A percentile compares a stretch with the other conserved stretches of the same genome.
These are phyloP conservation scores for Chrysogorgia sp. DNA, from an alignment of 92 coral and sea anemone genomes.

Conservation along the genomic window DNA sequence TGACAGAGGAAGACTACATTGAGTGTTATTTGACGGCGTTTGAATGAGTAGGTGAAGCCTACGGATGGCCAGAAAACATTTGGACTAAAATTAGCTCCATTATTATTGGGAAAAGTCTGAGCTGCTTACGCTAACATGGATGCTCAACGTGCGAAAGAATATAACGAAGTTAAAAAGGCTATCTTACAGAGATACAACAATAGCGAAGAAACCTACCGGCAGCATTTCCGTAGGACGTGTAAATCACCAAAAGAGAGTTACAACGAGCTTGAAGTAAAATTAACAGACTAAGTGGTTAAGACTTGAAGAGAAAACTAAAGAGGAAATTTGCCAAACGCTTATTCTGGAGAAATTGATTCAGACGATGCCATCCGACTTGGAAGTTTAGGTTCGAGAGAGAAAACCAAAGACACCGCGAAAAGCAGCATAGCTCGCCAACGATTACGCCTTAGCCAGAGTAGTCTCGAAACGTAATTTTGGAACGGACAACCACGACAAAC, in stretches of 20 bases:
- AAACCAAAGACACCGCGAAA: background rate
- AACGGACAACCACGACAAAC: no score
- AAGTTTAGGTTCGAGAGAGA: conserved; percentile 48
- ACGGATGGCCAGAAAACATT: conserved; percentile 41
- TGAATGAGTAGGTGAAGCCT: conserved; percentile 34
- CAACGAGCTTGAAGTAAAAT: conserved; percentile 33
- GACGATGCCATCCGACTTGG: conserved; percentile 40
- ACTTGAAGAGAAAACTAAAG: conserved; percentile 36
- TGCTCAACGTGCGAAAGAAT: conserved; percentile 14
- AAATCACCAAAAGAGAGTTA: conserved; percentile 47
- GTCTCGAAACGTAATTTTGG: no score
- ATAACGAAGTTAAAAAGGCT: conserved; percentile 50
- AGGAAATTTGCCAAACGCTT: conserved; percentile 34
- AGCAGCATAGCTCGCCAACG: no score
- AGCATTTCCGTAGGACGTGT: conserved; percentile 29
- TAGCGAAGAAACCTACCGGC: conserved; percentile 56
- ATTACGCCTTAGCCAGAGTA: background rate
- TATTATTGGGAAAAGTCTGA: no score
- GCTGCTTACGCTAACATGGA: conserved; percentile 4
- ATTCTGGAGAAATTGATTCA: conserved; percentile 51
- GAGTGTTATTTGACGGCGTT: conserved; percentile 52
- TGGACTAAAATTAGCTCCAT: conserved; percentile 54
- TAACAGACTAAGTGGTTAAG: conserved; percentile 30
- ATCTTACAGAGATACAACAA: conserved; percentile 47
- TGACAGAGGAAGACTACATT: conserved; percentile 26